phyloP scores from a whole-genome alignment of 2,797 vertebrate species.

The Eulemur coronatus region DNA sequence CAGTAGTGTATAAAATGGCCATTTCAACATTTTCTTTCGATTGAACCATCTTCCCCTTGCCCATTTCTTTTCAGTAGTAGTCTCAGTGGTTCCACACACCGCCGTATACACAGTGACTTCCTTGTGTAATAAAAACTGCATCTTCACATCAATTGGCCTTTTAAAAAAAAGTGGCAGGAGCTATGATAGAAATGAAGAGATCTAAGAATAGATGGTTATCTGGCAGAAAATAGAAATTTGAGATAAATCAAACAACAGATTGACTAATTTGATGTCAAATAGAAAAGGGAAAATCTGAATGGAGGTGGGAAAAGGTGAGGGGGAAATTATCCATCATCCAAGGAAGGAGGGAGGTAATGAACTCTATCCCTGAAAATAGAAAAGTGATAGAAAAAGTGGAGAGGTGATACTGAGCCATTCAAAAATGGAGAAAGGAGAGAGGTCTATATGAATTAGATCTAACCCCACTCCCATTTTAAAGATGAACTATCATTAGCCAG shows the following conservation, averaged over 20 bases:
- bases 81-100: background rate
- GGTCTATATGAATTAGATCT: background rate
- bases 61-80: background rate
- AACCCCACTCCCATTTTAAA: background rate
- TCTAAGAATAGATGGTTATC: background rate
- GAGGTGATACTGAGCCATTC: background rate
- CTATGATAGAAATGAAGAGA: background rate
- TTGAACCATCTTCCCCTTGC: background rate
- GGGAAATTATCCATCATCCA: background rate
- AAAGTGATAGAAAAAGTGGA: background rate
- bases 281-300: background rate
- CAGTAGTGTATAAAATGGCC: background rate
- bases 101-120: background rate
- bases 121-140: background rate
- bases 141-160: conserved; percentile 12
- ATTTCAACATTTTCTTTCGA: background rate
- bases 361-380: background rate
- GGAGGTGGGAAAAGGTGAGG: background rate
- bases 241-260: conserved; percentile 5
- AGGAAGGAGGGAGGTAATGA: background rate
- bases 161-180: background rate
- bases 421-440: background rate
- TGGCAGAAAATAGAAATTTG: background rate
- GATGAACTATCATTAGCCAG: background rate
- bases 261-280: background rate